phyloP scores from a whole-genome alignment of 2,797 vertebrate species.

The Phylloscopus collybita region DNA sequence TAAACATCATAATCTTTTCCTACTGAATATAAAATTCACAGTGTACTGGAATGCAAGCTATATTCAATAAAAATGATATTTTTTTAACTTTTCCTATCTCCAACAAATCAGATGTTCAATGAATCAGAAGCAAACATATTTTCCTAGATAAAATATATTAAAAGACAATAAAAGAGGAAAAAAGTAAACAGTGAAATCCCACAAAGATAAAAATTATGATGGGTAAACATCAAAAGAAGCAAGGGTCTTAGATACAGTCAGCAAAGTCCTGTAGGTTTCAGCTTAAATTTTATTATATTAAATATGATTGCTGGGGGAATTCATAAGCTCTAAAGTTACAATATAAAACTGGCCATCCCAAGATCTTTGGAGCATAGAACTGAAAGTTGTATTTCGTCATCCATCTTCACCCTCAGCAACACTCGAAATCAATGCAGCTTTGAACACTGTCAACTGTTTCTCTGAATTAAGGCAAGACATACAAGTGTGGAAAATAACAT shows the following conservation, averaged over 20 bases:
- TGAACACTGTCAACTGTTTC: not conserved
- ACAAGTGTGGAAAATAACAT: not conserved
- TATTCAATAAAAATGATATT: not conserved
- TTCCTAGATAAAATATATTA: constrained; percentile 15
- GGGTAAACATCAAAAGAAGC: not conserved
- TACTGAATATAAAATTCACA: constrained; percentile 8
- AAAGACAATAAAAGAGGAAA: not conserved
- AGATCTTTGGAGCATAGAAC: not conserved
- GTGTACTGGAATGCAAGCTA: not conserved
- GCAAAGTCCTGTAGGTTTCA: not conserved
- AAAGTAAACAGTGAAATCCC: not conserved
- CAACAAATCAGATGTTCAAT: constrained; percentile 35
- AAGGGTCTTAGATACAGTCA: not conserved
- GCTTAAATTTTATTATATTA: not conserved
- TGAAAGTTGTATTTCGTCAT: not conserved
- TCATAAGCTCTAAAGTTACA: not conserved
- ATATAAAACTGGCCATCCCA: not conserved
- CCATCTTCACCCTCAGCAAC: not conserved
- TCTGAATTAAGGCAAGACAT: not conserved
- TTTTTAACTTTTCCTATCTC: not conserved
- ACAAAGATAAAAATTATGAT: not conserved
- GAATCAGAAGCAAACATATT: constrained; percentile 27
- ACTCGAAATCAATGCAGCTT: not conserved
- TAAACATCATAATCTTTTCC: not conserved
- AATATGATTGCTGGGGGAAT: not conserved